Percentiles rank a stretch among this genome's conserved stretches.
These are phyloP conservation scores for Yponomeuta evonymella DNA, from an alignment of 2,888 invertebrate genomes.

Conservation along the genomic window DNA sequence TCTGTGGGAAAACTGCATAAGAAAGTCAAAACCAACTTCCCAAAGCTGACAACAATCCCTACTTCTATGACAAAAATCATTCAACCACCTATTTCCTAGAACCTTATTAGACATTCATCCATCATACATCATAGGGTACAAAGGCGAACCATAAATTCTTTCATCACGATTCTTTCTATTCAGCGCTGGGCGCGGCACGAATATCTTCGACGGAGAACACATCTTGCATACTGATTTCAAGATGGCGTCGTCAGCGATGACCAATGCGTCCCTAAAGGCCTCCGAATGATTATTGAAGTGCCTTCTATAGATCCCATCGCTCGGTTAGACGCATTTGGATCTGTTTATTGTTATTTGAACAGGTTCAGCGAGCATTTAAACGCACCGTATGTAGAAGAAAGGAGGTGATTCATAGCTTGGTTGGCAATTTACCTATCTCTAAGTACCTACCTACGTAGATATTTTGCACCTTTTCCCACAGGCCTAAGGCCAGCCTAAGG, in stretches of 20 bases:
- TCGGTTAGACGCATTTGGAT: conserved; percentile 49
- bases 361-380: neutral
- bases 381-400: neutral
- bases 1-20: too few species aligned
- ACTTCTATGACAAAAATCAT: too few species aligned
- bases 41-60: too few species aligned
- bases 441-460: neutral
- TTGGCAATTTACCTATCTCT: neutral
- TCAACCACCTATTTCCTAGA: too few species aligned
- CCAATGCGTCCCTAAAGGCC: conserved; percentile 33
- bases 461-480: too few species aligned
- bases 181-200: conserved; percentile 63
- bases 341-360: conserved; percentile 15
- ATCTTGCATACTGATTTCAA: conserved; percentile 53
- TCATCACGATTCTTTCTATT: conserved; percentile 69
- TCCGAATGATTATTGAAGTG: conserved; percentile 40
- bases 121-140: conserved; percentile 47
- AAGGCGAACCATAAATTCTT: conserved; percentile 56
- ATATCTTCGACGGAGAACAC: conserved; percentile 61
- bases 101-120: conserved; percentile 46
- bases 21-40: too few species aligned
- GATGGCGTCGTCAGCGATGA: conserved; percentile 48
- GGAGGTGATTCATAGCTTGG: neutral
- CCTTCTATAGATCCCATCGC: conserved; percentile 46
- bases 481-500: too few species aligned